A percentile compares a stretch with the other conserved stretches of the same genome.
Conservation (phyloP, 1,140 invertebrate genomes). For the Daktulosphaira vitifoliae region DNA sequence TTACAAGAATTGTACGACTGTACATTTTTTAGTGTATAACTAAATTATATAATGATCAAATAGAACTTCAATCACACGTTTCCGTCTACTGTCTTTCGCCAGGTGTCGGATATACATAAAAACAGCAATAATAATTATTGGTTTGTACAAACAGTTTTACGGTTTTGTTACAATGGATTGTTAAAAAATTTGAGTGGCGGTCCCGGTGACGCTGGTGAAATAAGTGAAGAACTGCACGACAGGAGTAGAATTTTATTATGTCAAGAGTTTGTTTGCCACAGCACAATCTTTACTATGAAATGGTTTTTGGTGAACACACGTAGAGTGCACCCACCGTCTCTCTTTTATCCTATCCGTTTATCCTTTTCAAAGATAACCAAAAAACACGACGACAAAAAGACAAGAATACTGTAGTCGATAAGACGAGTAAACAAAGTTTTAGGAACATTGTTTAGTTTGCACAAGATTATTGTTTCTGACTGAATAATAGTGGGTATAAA, state of each 20-base stretch:
- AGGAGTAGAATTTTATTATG: background rate
- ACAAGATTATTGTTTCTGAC: conserved; percentile 12
- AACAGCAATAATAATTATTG: conserved; percentile 2
- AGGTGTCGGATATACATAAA: background rate
- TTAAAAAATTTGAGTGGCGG: background rate
- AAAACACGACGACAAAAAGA: background rate
- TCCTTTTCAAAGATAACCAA: background rate
- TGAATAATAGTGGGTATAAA: background rate
- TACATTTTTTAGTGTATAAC: too few species aligned
- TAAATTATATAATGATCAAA: background rate
- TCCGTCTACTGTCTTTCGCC: background rate
- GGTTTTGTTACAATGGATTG: background rate
- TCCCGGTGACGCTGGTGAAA: too few species aligned
- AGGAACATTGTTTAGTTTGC: conserved; percentile 4
- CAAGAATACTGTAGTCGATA: conserved; percentile 6
- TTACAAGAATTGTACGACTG: too few species aligned
- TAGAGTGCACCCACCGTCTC: background rate
- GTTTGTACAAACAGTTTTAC: background rate
- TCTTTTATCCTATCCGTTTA: background rate
- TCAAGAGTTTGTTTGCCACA: conserved; percentile 7
- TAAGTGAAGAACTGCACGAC: background rate
- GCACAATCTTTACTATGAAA: background rate
- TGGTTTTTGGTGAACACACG: background rate
- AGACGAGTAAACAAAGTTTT: conserved; percentile 6
- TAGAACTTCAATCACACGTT: conserved; percentile 9